A percentile compares a stretch with the other conserved stretches of the same genome.
These are phyloP conservation scores for Rissa tridactyla DNA, from an alignment of 2,113 vertebrate genomes.

Conservation along the genomic window DNA sequence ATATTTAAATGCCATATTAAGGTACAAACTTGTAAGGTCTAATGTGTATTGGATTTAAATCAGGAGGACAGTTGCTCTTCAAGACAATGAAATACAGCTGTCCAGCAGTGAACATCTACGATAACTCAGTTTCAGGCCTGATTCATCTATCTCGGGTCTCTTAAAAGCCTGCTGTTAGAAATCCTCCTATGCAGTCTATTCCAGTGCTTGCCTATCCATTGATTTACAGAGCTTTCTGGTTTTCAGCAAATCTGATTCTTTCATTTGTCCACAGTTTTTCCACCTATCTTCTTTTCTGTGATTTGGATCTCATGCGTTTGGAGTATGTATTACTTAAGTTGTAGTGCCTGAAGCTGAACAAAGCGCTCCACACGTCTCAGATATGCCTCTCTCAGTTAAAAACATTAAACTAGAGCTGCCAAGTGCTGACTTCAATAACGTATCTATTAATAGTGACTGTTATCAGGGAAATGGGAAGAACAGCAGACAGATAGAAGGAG, in stretches of 20 bases:
- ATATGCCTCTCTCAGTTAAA: background rate
- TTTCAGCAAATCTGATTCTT: background rate
- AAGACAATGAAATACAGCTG: background rate
- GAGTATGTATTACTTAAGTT: background rate
- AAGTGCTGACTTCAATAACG: background rate
- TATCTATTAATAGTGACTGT: background rate
- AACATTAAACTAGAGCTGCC: background rate
- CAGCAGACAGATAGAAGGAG: background rate
- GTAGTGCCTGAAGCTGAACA: background rate
- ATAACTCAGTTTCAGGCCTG: background rate
- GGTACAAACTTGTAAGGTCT: background rate
- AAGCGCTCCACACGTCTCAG: background rate
- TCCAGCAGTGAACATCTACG: accelerated
- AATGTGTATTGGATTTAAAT: background rate
- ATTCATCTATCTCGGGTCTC: background rate
- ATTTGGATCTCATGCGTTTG: background rate
- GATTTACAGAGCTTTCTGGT: background rate
- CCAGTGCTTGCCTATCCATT: background rate
- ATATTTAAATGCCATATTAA: background rate
- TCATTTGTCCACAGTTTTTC: background rate
- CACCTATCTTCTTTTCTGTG: background rate
- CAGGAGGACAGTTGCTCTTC: background rate
- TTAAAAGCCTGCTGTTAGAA: background rate
- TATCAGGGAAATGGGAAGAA: background rate
- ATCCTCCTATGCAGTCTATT: background rate